phyloP scores from a whole-genome alignment of 2,797 vertebrate species.

The Hydrocynus forskahlii region DNA sequence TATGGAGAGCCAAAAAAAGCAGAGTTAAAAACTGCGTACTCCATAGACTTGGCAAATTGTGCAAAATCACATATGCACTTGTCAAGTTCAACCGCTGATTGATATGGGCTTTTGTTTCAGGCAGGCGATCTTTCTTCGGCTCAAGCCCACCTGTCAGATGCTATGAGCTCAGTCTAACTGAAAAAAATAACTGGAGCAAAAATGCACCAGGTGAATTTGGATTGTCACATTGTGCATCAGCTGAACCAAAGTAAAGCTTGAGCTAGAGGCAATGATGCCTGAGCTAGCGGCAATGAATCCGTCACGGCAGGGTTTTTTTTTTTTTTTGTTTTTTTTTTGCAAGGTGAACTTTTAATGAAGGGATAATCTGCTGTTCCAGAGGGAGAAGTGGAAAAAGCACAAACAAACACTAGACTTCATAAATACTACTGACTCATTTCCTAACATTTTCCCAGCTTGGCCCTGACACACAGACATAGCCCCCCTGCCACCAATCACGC shows the following conservation, averaged over 20 bases:
- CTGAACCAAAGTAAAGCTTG: conserved; percentile 26
- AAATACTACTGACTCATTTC: conserved; percentile 64
- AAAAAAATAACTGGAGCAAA: conserved; percentile 32
- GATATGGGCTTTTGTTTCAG: conserved; percentile 4
- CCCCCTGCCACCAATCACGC: conserved; percentile 46
- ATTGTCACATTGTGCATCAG: conserved; percentile 46
- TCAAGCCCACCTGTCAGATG: conserved; percentile 35
- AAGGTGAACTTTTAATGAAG: conserved; percentile 66
- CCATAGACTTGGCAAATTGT: neutral
- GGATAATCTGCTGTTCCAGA: conserved; percentile 74
- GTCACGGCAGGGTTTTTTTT: conserved; percentile 66
- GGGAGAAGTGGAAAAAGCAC: conserved; percentile 66
- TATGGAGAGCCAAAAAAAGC: conserved; percentile 11
- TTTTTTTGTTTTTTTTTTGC: conserved; percentile 58
- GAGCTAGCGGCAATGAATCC: conserved; percentile 71
- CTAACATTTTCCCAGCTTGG: conserved; percentile 48
- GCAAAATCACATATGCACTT: conserved; percentile 10
- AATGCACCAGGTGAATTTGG: conserved; percentile 49
- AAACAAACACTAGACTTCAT: conserved; percentile 60
- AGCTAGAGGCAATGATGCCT: conserved; percentile 46
- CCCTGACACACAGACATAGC: conserved; percentile 38
- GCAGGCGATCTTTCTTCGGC: neutral
- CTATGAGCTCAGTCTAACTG: neutral
- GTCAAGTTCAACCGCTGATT: conserved; percentile 4
- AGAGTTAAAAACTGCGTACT: neutral